Evolutionary conservation across 2,797 vertebrate species (phyloP).

Genomic region (Hirundo rustica): DNA sequence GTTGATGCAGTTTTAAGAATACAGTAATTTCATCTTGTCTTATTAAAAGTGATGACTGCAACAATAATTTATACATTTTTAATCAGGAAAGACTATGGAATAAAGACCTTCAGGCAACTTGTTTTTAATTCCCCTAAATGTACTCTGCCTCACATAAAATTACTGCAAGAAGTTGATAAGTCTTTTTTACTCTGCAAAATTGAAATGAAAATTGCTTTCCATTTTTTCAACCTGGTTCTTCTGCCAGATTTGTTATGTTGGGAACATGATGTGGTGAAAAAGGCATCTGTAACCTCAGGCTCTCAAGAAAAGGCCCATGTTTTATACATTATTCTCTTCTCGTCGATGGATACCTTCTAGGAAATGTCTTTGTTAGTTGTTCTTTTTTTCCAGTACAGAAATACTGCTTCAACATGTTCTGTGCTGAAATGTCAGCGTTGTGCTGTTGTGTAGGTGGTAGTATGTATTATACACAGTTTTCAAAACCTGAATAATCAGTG

Average conservation of each 20-base stretch:
- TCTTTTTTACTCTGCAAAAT: slow-evolving; percentile 5
- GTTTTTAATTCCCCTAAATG: slow-evolving; percentile 3
- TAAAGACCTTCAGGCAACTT: background rate
- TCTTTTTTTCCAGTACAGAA: slow-evolving; percentile 52
- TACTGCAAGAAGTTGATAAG: slow-evolving; percentile 7
- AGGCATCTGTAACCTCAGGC: slow-evolving; percentile 68
- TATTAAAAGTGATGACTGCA: background rate
- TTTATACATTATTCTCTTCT: slow-evolving; percentile 59
- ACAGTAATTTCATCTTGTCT: background rate
- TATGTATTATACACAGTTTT: slow-evolving; percentile 66
- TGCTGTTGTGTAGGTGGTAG: slow-evolving; percentile 70
- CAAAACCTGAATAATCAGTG: slow-evolving; percentile 68
- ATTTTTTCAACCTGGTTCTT: slow-evolving; percentile 39
- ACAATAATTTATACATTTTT: background rate
- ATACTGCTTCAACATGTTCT: slow-evolving; percentile 62
- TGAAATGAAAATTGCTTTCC: slow-evolving; percentile 9
- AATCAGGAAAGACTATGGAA: background rate
- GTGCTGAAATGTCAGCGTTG: slow-evolving; percentile 66
- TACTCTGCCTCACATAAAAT: slow-evolving; percentile 12
- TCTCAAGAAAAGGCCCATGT: slow-evolving; percentile 50
- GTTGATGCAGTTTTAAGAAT: background rate
- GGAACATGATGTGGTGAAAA: slow-evolving; percentile 58
- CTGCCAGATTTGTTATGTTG: slow-evolving; percentile 43
- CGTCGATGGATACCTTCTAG: slow-evolving; percentile 60
- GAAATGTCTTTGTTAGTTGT: slow-evolving; percentile 64